Evolutionary conservation across 2,113 vertebrate genomes (phyloP).

Genomic region (Electrona antarctica): DNA sequence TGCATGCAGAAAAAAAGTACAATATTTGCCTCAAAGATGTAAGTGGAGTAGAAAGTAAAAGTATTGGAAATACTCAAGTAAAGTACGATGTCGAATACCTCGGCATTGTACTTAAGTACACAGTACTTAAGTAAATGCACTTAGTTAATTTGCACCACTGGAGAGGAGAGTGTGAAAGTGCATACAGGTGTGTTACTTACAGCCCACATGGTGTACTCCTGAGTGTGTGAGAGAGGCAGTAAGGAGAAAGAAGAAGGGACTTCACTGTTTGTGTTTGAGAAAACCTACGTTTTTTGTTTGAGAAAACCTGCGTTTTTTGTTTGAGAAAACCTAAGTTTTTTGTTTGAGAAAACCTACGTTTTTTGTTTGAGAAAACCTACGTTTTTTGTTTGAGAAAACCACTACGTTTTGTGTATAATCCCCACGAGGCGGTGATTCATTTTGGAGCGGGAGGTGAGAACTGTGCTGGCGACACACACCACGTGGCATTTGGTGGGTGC

Average conservation of each 20-base stretch:
- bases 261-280: conserved; percentile 49
- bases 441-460: conserved; percentile 57
- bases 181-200: conserved; percentile 89
- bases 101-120: too few species aligned
- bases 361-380: conserved; percentile 12
- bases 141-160: too few species aligned
- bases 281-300: too few species aligned
- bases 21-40: too few species aligned
- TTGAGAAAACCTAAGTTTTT: too few species aligned
- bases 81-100: too few species aligned
- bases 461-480: conserved; percentile 24
- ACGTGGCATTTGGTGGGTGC: conserved; percentile 32
- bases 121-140: too few species aligned
- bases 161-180: conserved; percentile 50
- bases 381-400: conserved; percentile 13
- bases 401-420: not conserved
- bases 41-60: too few species aligned
- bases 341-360: too few species aligned
- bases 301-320: too few species aligned
- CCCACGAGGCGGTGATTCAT: conserved; percentile 48
- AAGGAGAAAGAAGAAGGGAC: conserved; percentile 84
- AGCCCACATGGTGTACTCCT: conserved; percentile 93
- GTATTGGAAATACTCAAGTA: too few species aligned
- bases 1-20: too few species aligned
- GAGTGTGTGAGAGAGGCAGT: conserved; percentile 87